Base-by-base conservation (phyloP, 2,888 invertebrate genomes). In the Cheilosia vulpina region DNA sequence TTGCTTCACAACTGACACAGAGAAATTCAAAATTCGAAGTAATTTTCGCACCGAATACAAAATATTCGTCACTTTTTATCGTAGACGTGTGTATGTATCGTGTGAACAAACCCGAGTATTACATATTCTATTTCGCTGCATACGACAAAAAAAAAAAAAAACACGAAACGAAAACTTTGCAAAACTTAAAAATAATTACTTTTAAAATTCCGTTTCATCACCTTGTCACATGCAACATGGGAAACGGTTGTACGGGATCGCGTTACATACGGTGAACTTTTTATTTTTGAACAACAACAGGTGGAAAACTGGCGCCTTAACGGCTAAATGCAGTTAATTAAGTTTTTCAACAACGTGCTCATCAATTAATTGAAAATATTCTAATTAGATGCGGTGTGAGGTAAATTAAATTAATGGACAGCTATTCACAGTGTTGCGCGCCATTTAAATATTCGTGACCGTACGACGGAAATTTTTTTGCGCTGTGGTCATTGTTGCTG, bases 161-260 rank as follows among this genome's bases (percentile, higher is more conserved):
- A 27, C 11, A 66, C 43, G 27, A 21, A 69, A 60, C 38, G 43
- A 50, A 50, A 66, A 41, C 41, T 52, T 31, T 38, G 58, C 60
- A 55, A 69, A 69, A 77, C 57, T 69, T 69, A 38, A 21, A 58
- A 69, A 71, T 71, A 78, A 78, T 78, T 78, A 62, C 24, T 71
- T 78, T 71, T 27, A 55, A 71, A 41, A 62, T 60, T 38, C 19
- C 55, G 27, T 63, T 69, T 62, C 53, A 45, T 78, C 47, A 63
- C 69, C 62, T 71, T 63, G 78, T 63, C 47, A 17, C 38, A 47
- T 68, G 68, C 34, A 55, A 62, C 52, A 60, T 65, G 50, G 31
- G 50, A 58, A 50, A 50, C 50, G 6, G 24, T 21, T 53, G 55
- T 66, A 15, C 58, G 38, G 19, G 75, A 76, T 76, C 31, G 52